Conservation (phyloP, 2,888 invertebrate genomes). For the Eristalis pertinax region DNA sequence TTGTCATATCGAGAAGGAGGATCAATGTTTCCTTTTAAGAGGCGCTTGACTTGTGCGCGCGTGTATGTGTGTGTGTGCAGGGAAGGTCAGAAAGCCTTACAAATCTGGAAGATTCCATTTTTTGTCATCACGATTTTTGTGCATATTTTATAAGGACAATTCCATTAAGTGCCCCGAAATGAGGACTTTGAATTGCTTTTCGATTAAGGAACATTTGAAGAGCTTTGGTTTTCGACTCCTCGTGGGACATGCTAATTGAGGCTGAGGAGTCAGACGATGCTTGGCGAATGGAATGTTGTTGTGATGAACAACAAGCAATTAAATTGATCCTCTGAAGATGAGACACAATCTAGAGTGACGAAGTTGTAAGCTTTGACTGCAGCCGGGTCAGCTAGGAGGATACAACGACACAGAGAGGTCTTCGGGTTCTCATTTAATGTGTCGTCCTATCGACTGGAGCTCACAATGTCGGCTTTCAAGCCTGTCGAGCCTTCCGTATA, state of each 20-base stretch:
- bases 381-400: too few relatives aligned
- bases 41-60: neutral
- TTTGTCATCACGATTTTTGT: neutral
- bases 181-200: neutral
- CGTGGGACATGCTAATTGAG: neutral
- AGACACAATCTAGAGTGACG: too few relatives aligned
- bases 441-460: too few relatives aligned
- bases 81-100: neutral
- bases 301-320: neutral
- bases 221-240: neutral
- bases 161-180: neutral
- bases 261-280: too few relatives aligned
- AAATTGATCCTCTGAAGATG: too few relatives aligned
- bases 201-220: neutral
- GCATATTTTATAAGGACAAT: neutral
- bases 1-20: conserved; percentile 18
- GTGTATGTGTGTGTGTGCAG: neutral
- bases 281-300: neutral
- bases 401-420: too few relatives aligned
- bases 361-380: too few relatives aligned
- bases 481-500: too few relatives aligned
- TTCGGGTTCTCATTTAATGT: too few relatives aligned
- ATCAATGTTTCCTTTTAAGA: neutral
- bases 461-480: too few relatives aligned
- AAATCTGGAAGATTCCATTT: neutral